A percentile compares a stretch with the other conserved stretches of the same genome.
phyloP scores from a whole-genome alignment of 1,140 invertebrate genomes.

The Parasteatoda tepidariorum region DNA sequence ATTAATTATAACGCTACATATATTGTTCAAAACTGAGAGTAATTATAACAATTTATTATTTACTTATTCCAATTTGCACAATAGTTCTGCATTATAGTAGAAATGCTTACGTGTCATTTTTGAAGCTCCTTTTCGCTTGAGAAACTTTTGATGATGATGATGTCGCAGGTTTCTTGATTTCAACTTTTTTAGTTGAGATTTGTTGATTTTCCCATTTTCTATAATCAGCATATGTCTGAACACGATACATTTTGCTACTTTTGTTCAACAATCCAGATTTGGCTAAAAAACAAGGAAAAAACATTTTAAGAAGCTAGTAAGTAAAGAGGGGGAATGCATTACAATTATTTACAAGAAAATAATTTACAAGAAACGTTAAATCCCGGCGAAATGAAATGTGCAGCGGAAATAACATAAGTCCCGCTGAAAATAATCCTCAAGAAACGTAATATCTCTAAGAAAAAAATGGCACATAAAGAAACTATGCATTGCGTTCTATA shows the following conservation, averaged over 20 bases:
- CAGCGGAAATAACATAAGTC: not conserved
- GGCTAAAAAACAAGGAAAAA: conserved; percentile 2
- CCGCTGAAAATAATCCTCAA: too few species aligned
- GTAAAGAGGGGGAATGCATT: not conserved
- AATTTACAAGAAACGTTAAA: too few species aligned
- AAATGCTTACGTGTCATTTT: not conserved
- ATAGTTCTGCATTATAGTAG: not conserved
- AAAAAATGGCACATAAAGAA: too few species aligned
- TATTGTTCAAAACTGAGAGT: not conserved
- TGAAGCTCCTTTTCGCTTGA: too few species aligned
- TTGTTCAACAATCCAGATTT: conserved; percentile 18
- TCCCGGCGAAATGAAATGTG: not conserved
- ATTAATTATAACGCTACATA: not conserved
- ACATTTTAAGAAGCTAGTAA: not conserved
- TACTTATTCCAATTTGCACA: not conserved
- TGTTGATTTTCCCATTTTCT: conserved; percentile 6
- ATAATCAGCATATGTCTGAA: conserved; percentile 26
- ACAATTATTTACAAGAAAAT: not conserved
- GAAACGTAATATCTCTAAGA: not conserved
- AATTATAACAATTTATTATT: not conserved
- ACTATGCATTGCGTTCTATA: too few species aligned
- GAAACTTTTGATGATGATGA: not conserved
- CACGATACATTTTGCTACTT: conserved; percentile 17
- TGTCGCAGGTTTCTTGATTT: not conserved
- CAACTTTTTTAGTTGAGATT: not conserved